Percentiles rank a stretch among this genome's conserved stretches.
These are phyloP conservation scores for Callimico goeldii DNA, from an alignment of 2,797 vertebrate species.

Conservation along the genomic window DNA sequence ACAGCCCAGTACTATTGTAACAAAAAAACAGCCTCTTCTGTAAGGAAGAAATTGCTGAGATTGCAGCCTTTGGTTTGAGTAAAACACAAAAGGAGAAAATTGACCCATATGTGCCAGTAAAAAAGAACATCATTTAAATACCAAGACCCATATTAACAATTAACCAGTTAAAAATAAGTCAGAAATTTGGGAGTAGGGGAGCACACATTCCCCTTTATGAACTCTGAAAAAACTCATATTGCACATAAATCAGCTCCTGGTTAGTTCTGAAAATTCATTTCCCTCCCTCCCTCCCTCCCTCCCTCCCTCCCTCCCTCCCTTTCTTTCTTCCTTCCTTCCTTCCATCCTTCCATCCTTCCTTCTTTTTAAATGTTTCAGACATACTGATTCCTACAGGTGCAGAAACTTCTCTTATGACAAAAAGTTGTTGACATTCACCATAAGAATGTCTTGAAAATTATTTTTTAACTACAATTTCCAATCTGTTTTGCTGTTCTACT, in stretches of 20 bases:
- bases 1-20: neutral
- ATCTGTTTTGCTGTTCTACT: neutral
- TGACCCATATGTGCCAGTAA: neutral
- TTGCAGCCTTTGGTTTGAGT: neutral
- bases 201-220: neutral
- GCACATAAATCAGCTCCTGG: neutral
- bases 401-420: neutral
- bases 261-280: neutral
- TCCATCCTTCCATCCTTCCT: neutral
- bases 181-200: neutral
- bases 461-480: slow-evolving; percentile 23
- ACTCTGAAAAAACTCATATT: neutral
- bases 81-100: neutral
- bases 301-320: neutral
- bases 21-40: neutral
- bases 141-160: neutral
- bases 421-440: neutral
- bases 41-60: neutral
- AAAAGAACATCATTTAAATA: neutral
- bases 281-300: neutral
- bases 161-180: neutral
- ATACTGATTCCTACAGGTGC: neutral
- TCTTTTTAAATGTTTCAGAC: neutral
- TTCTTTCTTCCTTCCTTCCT: neutral
- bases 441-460: neutral